Evolutionary conservation across 2,797 vertebrate species (phyloP).

Genomic region (Ciconia nigra): DNA sequence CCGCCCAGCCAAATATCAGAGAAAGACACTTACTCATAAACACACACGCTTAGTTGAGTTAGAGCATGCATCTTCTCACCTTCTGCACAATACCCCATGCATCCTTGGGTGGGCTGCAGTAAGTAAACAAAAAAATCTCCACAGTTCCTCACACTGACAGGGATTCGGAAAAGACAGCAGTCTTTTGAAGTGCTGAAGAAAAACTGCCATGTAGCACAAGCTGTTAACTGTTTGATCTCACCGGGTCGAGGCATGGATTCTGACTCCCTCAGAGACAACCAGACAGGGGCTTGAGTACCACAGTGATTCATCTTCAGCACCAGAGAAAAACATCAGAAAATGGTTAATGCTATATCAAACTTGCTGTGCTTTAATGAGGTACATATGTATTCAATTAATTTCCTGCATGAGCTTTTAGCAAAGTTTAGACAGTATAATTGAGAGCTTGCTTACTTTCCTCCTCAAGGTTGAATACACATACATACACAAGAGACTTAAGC

Average conservation of each 20-base stretch:
- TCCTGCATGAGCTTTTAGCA: neutral
- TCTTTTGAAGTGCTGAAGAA: constrained; percentile 79
- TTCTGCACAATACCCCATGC: constrained; percentile 93
- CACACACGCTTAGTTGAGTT: neutral
- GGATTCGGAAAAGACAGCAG: constrained; percentile 90
- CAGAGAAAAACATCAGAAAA: constrained; percentile 36
- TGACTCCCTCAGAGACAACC: constrained; percentile 83
- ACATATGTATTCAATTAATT: neutral
- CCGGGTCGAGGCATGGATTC: constrained; percentile 83
- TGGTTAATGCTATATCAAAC: neutral
- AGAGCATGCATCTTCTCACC: constrained; percentile 66
- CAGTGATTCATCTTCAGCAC: constrained; percentile 85
- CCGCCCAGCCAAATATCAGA: neutral
- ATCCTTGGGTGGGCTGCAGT: constrained; percentile 89
- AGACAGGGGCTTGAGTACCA: constrained; percentile 90
- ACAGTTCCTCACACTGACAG: constrained; percentile 87
- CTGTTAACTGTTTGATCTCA: constrained; percentile 83
- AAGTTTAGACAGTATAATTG: neutral
- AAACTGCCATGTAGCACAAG: constrained; percentile 89
- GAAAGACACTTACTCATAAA: neutral
- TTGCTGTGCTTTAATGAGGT: neutral
- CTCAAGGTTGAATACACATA: neutral
- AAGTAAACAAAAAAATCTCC: constrained; percentile 89
- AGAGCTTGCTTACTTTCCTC: neutral
- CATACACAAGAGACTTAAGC: neutral